These are phyloP conservation scores for Thymelicus acteon DNA, from an alignment of 2,888 invertebrate species.

Conservation along the genomic window DNA sequence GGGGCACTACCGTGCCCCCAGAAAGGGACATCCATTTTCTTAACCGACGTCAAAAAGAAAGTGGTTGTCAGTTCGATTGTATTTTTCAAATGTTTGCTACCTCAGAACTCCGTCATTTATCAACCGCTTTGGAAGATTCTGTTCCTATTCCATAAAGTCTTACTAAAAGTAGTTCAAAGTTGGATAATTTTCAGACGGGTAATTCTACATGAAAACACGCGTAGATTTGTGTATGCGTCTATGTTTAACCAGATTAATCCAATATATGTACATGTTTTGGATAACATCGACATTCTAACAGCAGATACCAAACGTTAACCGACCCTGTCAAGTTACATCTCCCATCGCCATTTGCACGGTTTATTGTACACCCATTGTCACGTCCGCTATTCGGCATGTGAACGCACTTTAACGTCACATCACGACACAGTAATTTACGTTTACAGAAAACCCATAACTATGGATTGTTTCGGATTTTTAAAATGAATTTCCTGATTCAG, in stretches of 20 bases:
- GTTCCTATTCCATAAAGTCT: no score
- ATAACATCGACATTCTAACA: neutral
- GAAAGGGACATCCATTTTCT: no score
- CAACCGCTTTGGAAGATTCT: no score
- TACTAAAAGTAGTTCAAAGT: no score
- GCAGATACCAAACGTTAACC: conserved; percentile 3
- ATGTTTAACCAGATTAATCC: neutral
- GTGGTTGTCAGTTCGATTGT: no score
- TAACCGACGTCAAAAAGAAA: no score
- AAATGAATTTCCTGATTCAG: neutral
- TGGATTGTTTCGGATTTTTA: neutral
- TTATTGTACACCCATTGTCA: conserved; percentile 31
- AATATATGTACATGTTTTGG: neutral
- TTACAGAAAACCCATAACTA: conserved; percentile 7
- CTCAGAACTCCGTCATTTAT: no score
- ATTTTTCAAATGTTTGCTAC: no score
- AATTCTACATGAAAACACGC: no score
- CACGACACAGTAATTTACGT: conserved; percentile 17
- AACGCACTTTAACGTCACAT: conserved; percentile 16
- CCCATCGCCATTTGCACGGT: conserved; percentile 23
- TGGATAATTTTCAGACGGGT: no score
- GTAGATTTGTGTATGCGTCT: no score
- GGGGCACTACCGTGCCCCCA: no score
- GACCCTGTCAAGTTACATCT: conserved; percentile 20
- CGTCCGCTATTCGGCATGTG: conserved; percentile 24